These are phyloP conservation scores for Menidia menidia DNA, from an alignment of 2,797 vertebrate species.

Conservation along the genomic window DNA sequence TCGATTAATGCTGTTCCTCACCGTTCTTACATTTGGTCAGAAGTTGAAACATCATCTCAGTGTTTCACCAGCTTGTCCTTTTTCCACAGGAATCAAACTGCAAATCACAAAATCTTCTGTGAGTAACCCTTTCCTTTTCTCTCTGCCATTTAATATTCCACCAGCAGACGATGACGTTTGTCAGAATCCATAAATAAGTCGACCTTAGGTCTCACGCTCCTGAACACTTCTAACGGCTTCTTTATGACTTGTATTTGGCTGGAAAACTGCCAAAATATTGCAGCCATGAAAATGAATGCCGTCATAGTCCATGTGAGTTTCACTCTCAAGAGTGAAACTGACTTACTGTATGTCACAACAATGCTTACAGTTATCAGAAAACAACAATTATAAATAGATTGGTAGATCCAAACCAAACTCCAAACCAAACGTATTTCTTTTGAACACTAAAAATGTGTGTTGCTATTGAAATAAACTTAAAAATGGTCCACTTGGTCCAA, in stretches of 20 bases:
- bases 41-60: not conserved
- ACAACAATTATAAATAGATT: too few species aligned
- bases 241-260: not conserved
- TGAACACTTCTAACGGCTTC: not conserved
- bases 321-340: not conserved
- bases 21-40: not conserved
- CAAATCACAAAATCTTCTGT: not conserved
- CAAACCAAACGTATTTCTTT: not conserved
- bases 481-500: too few species aligned
- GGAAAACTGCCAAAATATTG: not conserved
- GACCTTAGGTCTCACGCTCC: not conserved
- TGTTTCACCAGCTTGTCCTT: slow-evolving; percentile 26
- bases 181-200: not conserved
- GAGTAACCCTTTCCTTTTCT: slow-evolving; percentile 27
- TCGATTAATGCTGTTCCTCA: not conserved
- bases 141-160: not conserved
- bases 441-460: too few species aligned
- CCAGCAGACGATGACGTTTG: not conserved
- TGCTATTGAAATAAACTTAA: too few species aligned
- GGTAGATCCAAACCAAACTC: not conserved
- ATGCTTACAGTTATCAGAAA: too few species aligned
- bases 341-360: not conserved
- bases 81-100: slow-evolving; percentile 30
- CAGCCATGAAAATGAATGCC: not conserved
- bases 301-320: not conserved